phyloP scores from a whole-genome alignment of 2,113 vertebrate species.

The Garra rufa region DNA sequence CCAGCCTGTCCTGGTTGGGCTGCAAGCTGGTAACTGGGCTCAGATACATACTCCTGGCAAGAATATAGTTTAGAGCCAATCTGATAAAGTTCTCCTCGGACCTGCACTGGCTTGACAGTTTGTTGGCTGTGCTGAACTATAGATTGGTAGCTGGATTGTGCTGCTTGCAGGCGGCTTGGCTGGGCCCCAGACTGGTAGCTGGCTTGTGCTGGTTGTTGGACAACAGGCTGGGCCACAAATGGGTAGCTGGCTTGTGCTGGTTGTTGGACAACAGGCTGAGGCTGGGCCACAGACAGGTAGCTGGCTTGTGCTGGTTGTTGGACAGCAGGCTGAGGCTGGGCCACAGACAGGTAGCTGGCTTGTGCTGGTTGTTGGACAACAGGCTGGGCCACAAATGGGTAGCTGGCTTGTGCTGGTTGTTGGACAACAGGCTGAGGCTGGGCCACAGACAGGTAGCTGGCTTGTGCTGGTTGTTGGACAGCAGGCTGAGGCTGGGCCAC shows the following conservation, averaged over 20 bases:
- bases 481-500: no score
- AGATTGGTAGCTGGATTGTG: not conserved
- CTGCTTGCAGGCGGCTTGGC: not conserved
- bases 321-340: not conserved
- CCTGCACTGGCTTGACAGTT: not conserved
- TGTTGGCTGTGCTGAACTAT: not conserved
- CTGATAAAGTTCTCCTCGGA: not conserved
- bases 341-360: not conserved
- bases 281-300: not conserved
- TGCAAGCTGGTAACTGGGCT: not conserved
- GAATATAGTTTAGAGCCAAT: not conserved
- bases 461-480: not conserved
- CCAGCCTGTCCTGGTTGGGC: not conserved
- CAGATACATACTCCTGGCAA: not conserved
- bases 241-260: not conserved
- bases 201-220: not conserved
- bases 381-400: no score
- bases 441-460: not conserved
- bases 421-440: accelerated
- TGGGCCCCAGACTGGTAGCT: not conserved
- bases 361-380: not conserved
- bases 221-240: no score
- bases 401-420: not conserved
- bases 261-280: not conserved
- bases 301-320: not conserved